Base-by-base conservation (phyloP, 1,140 invertebrate species). In the Drosophila sechellia region DNA sequence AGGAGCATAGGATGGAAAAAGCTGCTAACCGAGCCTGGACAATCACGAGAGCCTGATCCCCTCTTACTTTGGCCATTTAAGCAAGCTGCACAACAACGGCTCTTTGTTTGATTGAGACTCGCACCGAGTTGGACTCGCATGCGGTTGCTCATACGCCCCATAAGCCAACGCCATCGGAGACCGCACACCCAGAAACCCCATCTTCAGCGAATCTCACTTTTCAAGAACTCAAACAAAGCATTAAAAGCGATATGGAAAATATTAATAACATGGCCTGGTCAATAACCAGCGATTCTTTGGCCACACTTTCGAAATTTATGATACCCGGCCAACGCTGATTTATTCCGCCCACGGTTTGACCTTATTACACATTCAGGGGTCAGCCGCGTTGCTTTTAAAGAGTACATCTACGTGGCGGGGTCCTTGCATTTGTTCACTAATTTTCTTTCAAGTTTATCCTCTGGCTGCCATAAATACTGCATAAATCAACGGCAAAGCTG, bases 221-320 rank as follows among this genome's bases (percentile, higher is more conserved):
- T 63, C 61, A 86, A 63, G 84, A 79, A 83, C 75, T 79, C 79
- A 86, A 86, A 86, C 84, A 87, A 57, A 48, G 72, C 52, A 75
- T 75, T 75, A 75, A 77, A 75, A 64, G 77, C 72, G 72, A 77
- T 79, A 87, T 86, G 83, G 66, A 86, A 86, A 86, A 86, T 86
- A 89, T 86, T 86, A 87, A 86, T 86, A 87, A 87, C 87, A 73
- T 63, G 53, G 53, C 55, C 49, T 42, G 49, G 25, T 39, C 54
- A 56, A 43, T 35, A 39, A 3, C 54, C 54, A 56, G 15, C 54
- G 54, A 31, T 56, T 43, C 64, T 56, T 71, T 70, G 65, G 57
- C 72, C 50, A 20, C 52, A 68, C 56, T 49, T 45, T 42, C 11
- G 45, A 56, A 77, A 77, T 77, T 69, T 77, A 77, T 81, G 70